Evolutionary conservation across 2,113 vertebrate species (phyloP).

Genomic region (Zosterops pallidus): DNA sequence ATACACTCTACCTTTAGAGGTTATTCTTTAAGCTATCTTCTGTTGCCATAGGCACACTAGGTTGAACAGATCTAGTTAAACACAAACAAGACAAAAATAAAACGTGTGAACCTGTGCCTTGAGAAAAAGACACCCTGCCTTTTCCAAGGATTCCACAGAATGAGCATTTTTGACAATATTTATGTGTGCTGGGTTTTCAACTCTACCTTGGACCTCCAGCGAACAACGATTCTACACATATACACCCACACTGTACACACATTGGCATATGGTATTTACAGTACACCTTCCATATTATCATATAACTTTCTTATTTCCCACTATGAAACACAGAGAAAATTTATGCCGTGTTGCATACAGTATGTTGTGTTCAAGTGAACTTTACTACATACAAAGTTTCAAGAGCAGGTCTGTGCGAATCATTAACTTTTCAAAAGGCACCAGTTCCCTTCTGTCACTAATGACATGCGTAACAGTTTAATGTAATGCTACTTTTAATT

Average conservation of each 20-base stretch:
- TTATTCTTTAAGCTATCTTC: conserved; percentile 37
- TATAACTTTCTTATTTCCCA: conserved; percentile 59
- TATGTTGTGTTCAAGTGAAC: conserved; percentile 48
- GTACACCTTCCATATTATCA: conserved; percentile 63
- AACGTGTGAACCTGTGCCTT: conserved; percentile 1
- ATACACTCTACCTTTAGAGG: conserved; percentile 32
- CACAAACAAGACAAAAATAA: conserved; percentile 54
- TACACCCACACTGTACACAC: conserved; percentile 55
- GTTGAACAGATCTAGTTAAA: conserved; percentile 49
- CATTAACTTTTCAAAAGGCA: conserved; percentile 84
- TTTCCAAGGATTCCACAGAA: conserved; percentile 15
- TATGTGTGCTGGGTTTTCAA: background rate
- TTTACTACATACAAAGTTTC: conserved; percentile 70
- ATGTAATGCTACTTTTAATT: conserved; percentile 90
- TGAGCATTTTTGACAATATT: conserved; percentile 34
- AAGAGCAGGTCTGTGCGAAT: conserved; percentile 72
- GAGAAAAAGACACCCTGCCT: conserved; percentile 16
- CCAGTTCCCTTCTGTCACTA: conserved; percentile 81
- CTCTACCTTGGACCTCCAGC: conserved; percentile 58
- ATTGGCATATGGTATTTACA: conserved; percentile 69
- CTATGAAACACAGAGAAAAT: conserved; percentile 49
- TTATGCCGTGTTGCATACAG: conserved; percentile 38
- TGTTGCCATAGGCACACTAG: conserved; percentile 23
- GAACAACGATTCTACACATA: conserved; percentile 58
- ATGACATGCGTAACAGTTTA: conserved; percentile 85